Conservation (phyloP, 2,797 vertebrate genomes). For the Tiaroga cobitis region DNA sequence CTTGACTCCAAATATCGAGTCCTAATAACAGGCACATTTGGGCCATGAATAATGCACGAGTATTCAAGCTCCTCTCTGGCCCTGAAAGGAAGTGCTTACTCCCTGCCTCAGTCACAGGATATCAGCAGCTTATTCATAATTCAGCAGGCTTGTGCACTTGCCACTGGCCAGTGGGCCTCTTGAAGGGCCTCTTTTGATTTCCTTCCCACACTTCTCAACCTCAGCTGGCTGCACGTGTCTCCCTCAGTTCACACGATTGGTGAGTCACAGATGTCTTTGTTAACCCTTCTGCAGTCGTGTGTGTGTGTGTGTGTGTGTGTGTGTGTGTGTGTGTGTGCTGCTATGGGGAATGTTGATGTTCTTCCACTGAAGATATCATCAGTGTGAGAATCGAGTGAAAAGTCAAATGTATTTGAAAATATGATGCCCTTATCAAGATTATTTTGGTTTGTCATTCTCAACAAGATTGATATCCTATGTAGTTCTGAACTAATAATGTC, state of each 20-base stretch:
- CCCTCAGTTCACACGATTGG: conserved; percentile 62
- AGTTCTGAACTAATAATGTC: background rate
- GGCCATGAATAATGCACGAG: conserved; percentile 98
- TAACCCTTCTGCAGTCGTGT: conserved; percentile 48
- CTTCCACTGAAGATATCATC: background rate
- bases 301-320: conserved; percentile 13
- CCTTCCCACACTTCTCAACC: conserved; percentile 79
- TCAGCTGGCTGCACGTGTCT: conserved; percentile 73
- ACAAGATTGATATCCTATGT: background rate
- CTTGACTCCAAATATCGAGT: conserved; percentile 98
- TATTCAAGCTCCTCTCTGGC: conserved; percentile 97
- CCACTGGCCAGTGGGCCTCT: conserved; percentile 82
- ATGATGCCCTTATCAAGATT: background rate
- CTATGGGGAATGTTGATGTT: conserved; percentile 3
- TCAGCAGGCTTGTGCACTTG: conserved; percentile 96
- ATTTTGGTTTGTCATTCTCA: background rate
- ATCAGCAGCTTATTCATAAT: conserved; percentile 99
- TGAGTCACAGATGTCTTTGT: conserved; percentile 63
- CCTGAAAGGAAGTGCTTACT: conserved; percentile 99
- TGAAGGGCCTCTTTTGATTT: conserved; percentile 83
- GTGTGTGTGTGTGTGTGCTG: conserved; percentile 13
- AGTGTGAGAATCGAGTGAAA: background rate
- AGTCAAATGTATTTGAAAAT: background rate
- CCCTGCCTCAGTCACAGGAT: conserved; percentile 95
- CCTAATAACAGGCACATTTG: conserved; percentile 98